phyloP scores from a whole-genome alignment of 2,888 invertebrate species.

The Folsomia candida region DNA sequence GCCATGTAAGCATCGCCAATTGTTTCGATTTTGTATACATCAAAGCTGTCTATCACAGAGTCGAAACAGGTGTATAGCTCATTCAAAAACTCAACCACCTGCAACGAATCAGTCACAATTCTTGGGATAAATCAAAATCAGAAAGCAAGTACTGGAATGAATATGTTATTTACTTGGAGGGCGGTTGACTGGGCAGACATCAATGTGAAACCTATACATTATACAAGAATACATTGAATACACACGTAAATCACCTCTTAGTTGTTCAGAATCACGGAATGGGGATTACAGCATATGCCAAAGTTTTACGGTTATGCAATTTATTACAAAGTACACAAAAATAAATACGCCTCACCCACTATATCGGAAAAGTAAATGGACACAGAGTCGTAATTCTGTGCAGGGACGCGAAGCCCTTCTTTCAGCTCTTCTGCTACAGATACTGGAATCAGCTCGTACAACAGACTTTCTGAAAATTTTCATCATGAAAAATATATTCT shows the following conservation, averaged over 20 bases:
- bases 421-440: slow-evolving; percentile 90
- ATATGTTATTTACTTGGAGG: slow-evolving; percentile 62
- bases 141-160: neutral
- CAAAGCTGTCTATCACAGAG: slow-evolving; percentile 80
- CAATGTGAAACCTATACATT: slow-evolving; percentile 65
- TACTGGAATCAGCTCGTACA: slow-evolving; percentile 80
- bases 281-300: too few relatives aligned
- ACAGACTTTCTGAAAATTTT: slow-evolving; percentile 71
- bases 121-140: neutral
- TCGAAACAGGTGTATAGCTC: slow-evolving; percentile 86
- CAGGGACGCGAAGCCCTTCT: slow-evolving; percentile 75
- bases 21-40: slow-evolving; percentile 71
- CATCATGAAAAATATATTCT: neutral
- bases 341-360: too few relatives aligned
- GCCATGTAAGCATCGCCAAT: too few relatives aligned
- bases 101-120: slow-evolving; percentile 51
- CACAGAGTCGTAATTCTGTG: slow-evolving; percentile 77
- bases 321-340: too few relatives aligned
- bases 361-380: slow-evolving; percentile 83
- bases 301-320: too few relatives aligned
- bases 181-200: slow-evolving; percentile 76
- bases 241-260: too few relatives aligned
- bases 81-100: slow-evolving; percentile 82
- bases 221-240: too few relatives aligned
- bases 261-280: too few relatives aligned